Evolutionary conservation across 1,140 invertebrate species (phyloP).

Genomic region (Dermatophagoides farinae): DNA sequence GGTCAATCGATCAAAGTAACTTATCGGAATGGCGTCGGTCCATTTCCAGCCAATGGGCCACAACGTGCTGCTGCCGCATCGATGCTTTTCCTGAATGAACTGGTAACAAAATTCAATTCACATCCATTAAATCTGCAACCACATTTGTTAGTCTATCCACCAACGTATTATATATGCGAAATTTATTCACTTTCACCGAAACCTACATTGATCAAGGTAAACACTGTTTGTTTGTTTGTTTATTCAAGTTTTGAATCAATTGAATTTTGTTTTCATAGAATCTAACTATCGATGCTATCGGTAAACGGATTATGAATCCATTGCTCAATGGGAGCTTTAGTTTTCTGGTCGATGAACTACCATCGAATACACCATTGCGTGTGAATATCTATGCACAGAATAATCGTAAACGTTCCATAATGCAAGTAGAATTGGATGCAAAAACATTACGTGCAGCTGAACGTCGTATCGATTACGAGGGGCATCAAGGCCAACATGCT

Average conservation of each 20-base stretch:
- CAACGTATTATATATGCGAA: constrained; percentile 7
- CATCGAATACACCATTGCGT: neutral
- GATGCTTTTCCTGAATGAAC: neutral
- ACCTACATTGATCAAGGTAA: neutral
- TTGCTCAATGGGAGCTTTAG: neutral
- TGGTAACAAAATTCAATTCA: neutral
- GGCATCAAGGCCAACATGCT: neutral
- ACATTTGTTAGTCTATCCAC: constrained; percentile 3
- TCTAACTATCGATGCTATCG: constrained; percentile 7
- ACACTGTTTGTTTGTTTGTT: neutral
- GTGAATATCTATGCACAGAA: constrained; percentile 1
- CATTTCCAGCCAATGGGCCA: neutral
- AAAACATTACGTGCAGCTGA: neutral
- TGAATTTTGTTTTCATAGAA: neutral
- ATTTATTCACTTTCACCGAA: neutral
- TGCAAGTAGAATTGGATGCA: neutral
- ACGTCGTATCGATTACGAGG: neutral
- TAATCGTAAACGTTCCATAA: neutral
- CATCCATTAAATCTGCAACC: neutral
- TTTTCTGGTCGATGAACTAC: neutral
- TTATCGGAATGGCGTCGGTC: neutral
- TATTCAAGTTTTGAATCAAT: neutral
- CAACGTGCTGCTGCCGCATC: neutral
- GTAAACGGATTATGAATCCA: neutral
- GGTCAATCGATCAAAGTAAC: neutral